Percentiles rank a stretch among this genome's conserved stretches.
Evolutionary conservation across 2,113 vertebrate species (phyloP).

Genomic region (Porphyrio hochstetteri): DNA sequence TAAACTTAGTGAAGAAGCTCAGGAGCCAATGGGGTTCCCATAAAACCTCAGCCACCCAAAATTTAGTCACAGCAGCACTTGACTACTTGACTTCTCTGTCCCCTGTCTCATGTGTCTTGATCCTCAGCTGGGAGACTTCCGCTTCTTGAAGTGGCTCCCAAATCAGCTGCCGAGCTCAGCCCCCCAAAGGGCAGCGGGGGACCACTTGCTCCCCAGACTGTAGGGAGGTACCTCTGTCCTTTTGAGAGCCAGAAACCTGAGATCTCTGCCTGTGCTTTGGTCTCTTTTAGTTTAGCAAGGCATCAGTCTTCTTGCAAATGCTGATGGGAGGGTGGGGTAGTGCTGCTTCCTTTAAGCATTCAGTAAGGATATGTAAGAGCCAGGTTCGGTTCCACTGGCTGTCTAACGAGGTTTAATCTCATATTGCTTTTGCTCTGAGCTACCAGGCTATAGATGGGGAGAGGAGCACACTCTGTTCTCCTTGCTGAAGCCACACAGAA

Average conservation of each 20-base stretch:
- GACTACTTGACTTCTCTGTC: neutral
- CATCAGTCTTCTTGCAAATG: neutral
- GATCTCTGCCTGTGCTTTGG: neutral
- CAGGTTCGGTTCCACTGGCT: neutral
- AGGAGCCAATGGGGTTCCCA: neutral
- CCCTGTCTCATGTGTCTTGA: neutral
- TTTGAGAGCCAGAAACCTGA: neutral
- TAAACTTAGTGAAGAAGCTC: neutral
- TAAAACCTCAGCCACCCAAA: neutral
- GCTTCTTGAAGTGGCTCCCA: neutral
- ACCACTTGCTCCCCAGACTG: rapidly evolving
- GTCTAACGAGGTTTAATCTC: neutral
- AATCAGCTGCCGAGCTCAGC: neutral
- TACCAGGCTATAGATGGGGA: neutral
- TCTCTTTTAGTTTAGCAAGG: neutral
- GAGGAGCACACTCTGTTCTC: neutral
- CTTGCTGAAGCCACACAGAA: neutral
- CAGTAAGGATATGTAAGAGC: neutral
- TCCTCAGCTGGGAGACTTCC: neutral
- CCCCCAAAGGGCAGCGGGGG: neutral
- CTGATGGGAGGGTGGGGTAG: neutral
- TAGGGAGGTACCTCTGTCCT: neutral
- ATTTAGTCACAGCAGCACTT: neutral
- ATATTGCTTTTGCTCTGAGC: neutral
- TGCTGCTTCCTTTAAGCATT: neutral